Percentiles rank a stretch among this genome's conserved stretches.
Conservation (phyloP, 1,140 invertebrate genomes). For the Alviniconcha marisindica region DNA sequence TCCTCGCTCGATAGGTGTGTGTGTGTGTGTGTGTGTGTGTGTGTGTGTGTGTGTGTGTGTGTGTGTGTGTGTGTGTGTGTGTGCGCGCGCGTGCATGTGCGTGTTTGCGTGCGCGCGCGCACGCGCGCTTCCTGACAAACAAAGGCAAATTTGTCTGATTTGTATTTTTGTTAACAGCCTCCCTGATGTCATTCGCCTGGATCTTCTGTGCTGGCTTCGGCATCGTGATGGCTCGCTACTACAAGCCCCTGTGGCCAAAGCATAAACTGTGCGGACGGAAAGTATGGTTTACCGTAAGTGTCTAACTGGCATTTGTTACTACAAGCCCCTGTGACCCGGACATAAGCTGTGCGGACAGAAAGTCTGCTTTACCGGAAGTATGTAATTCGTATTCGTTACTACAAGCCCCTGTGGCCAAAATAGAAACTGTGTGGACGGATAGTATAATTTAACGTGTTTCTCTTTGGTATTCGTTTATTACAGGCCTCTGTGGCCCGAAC, state of each 20-base stretch:
- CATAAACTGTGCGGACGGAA: constrained; percentile 88
- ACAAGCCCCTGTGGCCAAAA: constrained; percentile 87
- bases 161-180: constrained; percentile 69
- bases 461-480: too few species aligned
- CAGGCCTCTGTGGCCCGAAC: too few species aligned
- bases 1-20: too few species aligned
- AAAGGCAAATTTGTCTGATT: background rate
- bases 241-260: constrained; percentile 91
- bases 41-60: too few species aligned
- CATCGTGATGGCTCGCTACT: constrained; percentile 93
- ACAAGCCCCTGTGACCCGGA: constrained; percentile 91
- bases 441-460: constrained; percentile 86
- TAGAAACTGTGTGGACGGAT: constrained; percentile 88
- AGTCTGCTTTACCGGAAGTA: constrained; percentile 86
- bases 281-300: constrained; percentile 86
- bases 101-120: background rate
- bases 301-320: too few species aligned
- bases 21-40: too few species aligned
- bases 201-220: constrained; percentile 91
- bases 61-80: too few species aligned
- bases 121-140: too few species aligned
- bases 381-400: too few species aligned
- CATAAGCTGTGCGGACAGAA: constrained; percentile 88
- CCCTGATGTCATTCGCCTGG: constrained; percentile 93
- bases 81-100: too few species aligned